phyloP scores from a whole-genome alignment of 2,888 invertebrate genomes.

The Drosophila recens region DNA sequence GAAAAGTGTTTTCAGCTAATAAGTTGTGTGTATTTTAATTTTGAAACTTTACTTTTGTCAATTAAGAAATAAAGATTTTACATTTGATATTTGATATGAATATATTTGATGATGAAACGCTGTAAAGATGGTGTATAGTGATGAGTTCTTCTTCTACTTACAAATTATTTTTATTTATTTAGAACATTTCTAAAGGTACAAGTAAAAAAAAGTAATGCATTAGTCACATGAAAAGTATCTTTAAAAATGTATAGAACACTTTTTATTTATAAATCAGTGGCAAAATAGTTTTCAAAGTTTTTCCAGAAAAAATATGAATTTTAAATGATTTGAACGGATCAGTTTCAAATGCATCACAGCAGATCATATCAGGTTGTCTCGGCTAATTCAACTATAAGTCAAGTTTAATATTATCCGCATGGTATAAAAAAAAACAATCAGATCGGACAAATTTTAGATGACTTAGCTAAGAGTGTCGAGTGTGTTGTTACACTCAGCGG shows the following conservation, averaged over 20 bases:
- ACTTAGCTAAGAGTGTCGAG: slow-evolving; percentile 9
- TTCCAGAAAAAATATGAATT: too few species aligned
- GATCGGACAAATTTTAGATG: slow-evolving; percentile 22
- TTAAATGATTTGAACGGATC: too few species aligned
- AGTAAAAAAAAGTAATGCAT: too few species aligned
- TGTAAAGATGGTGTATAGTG: neutral
- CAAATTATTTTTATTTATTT: too few species aligned
- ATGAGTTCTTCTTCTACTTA: neutral
- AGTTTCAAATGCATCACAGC: too few species aligned
- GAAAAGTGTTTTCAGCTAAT: slow-evolving; percentile 1
- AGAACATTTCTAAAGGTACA: too few species aligned
- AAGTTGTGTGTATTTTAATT: neutral
- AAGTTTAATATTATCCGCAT: neutral
- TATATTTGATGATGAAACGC: neutral
- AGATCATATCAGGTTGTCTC: too few species aligned
- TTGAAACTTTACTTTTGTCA: neutral
- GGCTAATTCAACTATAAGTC: neutral
- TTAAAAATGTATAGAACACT: too few species aligned
- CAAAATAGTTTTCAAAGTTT: too few species aligned
- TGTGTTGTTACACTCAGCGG: slow-evolving; percentile 21
- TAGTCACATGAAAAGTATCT: too few species aligned
- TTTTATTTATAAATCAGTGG: too few species aligned
- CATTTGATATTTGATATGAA: neutral
- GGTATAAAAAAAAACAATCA: neutral
- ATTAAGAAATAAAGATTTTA: neutral